Base-by-base conservation (phyloP, 2,797 vertebrate genomes). In the Ctenopoma kingsleyae region DNA sequence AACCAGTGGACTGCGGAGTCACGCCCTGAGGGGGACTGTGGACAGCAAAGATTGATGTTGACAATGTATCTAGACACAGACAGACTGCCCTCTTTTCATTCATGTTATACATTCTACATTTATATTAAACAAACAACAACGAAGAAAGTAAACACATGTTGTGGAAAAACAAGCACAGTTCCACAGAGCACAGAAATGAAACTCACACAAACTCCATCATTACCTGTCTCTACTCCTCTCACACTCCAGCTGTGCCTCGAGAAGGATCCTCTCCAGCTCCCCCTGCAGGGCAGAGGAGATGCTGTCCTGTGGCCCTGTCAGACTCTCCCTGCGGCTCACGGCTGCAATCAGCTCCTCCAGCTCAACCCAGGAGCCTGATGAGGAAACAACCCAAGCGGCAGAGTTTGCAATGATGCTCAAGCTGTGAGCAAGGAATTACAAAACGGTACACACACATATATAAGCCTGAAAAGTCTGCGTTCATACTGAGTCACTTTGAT, bases 221-320 rank as follows among this genome's bases (percentile, higher is more conserved):
- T 71, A 84, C 91, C 92, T 92, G 78, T 92, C 91, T 86, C 76
- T 84, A 70, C 72, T 92, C 83, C 91, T 93, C 78, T 94, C 94
- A 51, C 92, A 90, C 84, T 94, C 93, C 0, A 93, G 82, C 89
- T 95, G 93, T 3, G 92, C 93, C 74, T 93, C 94, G 78, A 92
- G 88, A 5, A 94, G 92, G 83, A 94, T 92, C 60, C 89, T 90
- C 92, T 95, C 93, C 56, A 94, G 89, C 88, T 94, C 93, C 84
- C 91, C 92, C 91, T 94, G 93, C 83, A 94, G 89, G 87, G 86
- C 9, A 1, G 90, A 87, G 59, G 93, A 91, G 56, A 82, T 67
- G 43, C 72, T 88, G 84, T 89, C 91, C 87, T 91, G 90, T 8
- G 84, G 80, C 44, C 87, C 91, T n/a, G 84, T 79, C 68, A 81